Conservation (phyloP, 2,888 invertebrate species). For the Nomada ruficornis region DNA sequence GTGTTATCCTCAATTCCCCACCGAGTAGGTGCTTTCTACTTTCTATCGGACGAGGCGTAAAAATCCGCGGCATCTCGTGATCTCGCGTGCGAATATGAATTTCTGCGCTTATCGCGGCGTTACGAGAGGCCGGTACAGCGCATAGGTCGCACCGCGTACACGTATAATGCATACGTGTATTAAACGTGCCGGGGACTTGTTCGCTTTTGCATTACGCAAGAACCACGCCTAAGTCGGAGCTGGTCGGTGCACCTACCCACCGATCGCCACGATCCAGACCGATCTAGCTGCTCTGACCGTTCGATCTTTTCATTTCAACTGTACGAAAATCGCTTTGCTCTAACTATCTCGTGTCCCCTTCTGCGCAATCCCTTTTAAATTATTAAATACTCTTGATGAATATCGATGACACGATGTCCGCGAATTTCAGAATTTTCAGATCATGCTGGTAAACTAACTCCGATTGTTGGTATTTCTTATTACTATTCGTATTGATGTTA, state of each 20-base stretch:
- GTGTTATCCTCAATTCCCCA: conserved; percentile 17
- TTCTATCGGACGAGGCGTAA: conserved; percentile 49
- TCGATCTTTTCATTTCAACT: conserved; percentile 30
- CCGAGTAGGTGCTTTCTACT: conserved; percentile 64
- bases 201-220: conserved; percentile 78
- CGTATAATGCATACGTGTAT: conserved; percentile 43
- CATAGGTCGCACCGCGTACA: conserved; percentile 38
- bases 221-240: conserved; percentile 79
- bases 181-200: conserved; percentile 74
- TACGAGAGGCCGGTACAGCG: conserved; percentile 51
- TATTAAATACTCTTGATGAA: too few species aligned
- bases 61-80: conserved; percentile 43
- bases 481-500: too few species aligned
- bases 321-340: conserved; percentile 4
- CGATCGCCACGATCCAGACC: conserved; percentile 45
- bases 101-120: conserved; percentile 58
- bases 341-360: neutral
- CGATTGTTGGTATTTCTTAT: too few species aligned
- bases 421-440: too few species aligned
- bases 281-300: conserved; percentile 19
- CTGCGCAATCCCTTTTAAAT: neutral
- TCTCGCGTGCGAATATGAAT: conserved; percentile 64
- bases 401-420: too few species aligned
- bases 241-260: conserved; percentile 57
- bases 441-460: too few species aligned